Conservation (phyloP, 2,888 invertebrate species). For the Ormia ochracea region DNA sequence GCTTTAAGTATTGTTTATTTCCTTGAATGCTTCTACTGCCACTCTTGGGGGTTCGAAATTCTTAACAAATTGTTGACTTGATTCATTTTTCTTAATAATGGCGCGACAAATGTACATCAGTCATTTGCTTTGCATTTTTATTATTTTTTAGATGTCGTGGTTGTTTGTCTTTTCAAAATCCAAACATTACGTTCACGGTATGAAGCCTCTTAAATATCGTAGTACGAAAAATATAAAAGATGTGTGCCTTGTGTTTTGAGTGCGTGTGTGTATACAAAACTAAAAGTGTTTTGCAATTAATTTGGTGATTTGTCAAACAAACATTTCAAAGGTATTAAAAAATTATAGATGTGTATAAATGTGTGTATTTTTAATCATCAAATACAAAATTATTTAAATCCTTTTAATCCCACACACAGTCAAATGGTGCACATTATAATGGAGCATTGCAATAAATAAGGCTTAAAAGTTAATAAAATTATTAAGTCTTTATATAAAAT, state of each 20-base stretch:
- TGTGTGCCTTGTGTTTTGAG: too few species aligned
- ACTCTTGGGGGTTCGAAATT: conserved; percentile 43
- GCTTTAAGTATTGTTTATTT: neutral
- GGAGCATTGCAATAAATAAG: conserved; percentile 48
- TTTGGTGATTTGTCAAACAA: conserved; percentile 64
- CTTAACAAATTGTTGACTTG: conserved; percentile 23
- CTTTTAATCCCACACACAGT: conserved; percentile 57
- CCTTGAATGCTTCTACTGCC: conserved; percentile 7
- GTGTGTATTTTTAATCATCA: conserved; percentile 26
- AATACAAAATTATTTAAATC: conserved; percentile 51
- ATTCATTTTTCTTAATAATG: conserved; percentile 37
- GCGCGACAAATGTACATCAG: conserved; percentile 61
- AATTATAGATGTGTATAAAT: neutral
- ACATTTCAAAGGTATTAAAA: conserved; percentile 53
- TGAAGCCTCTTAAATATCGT: conserved; percentile 58
- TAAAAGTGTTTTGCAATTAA: conserved; percentile 65
- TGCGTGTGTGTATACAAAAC: conserved; percentile 50
- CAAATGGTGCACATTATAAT: conserved; percentile 25
- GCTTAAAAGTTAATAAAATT: conserved; percentile 48
- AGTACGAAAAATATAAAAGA: neutral
- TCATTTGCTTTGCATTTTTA: conserved; percentile 43
- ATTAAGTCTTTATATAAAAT: conserved; percentile 20
- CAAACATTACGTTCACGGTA: conserved; percentile 53
- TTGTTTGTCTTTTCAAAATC: conserved; percentile 13
- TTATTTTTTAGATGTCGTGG: neutral